Conservation (phyloP, 2,797 vertebrate genomes). For the Rhinophrynus dorsalis region DNA sequence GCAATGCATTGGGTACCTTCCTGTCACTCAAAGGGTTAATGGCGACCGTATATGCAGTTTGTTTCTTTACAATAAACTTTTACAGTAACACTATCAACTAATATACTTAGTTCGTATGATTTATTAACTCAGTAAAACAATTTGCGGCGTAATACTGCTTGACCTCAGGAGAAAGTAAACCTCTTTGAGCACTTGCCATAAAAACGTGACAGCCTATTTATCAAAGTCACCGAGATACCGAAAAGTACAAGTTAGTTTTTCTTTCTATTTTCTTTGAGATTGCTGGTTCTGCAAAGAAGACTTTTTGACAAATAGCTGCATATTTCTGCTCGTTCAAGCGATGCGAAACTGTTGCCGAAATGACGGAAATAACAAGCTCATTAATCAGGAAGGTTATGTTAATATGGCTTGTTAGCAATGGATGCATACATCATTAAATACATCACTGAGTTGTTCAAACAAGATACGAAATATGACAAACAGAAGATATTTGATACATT, state of each 20-base stretch:
- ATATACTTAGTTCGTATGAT: too few relatives aligned
- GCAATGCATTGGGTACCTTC: too few relatives aligned
- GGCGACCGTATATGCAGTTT: too few relatives aligned
- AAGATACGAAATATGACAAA: too few relatives aligned
- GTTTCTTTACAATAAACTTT: not conserved
- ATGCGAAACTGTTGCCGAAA: too few relatives aligned
- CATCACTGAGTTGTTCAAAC: too few relatives aligned
- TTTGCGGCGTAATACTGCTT: conserved; percentile 8
- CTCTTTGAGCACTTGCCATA: conserved; percentile 19
- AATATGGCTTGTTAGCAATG: conserved; percentile 4
- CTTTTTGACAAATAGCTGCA: not conserved
- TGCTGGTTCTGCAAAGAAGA: not conserved
- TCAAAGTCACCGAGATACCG: conserved; percentile 19
- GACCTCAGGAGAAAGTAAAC: conserved; percentile 17
- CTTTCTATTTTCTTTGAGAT: not conserved
- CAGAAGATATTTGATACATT: too few relatives aligned
- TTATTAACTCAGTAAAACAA: conserved; percentile 16
- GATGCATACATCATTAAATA: too few relatives aligned
- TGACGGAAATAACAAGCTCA: not conserved
- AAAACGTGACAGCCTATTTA: conserved; percentile 26
- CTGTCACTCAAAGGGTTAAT: too few relatives aligned
- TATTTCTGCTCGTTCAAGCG: not conserved
- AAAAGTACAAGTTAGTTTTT: not conserved
- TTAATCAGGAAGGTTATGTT: not conserved
- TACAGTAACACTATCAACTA: too few relatives aligned